These are phyloP conservation scores for Sipha flava DNA, from an alignment of 1,140 invertebrate species.

Conservation along the genomic window DNA sequence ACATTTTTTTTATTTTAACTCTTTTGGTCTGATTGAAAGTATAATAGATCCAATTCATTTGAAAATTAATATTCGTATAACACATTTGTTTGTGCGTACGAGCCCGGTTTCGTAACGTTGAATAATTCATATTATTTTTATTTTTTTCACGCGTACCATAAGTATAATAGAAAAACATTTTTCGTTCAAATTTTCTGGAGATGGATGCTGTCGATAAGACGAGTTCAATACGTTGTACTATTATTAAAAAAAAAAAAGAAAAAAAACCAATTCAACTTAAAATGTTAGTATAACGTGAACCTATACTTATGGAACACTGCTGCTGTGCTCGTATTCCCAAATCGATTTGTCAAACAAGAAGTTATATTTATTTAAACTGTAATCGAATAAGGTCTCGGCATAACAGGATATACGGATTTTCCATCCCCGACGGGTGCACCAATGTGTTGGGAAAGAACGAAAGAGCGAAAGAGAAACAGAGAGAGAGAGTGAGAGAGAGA, in stretches of 20 bases:
- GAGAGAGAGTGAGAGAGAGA: too few relatives aligned
- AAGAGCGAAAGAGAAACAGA: too few relatives aligned
- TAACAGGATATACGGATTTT: not conserved
- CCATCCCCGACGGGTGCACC: not conserved
- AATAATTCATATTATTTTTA: too few relatives aligned
- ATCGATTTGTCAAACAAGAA: constrained; percentile 25
- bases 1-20: too few relatives aligned
- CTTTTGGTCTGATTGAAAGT: too few relatives aligned
- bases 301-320: not conserved
- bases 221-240: not conserved
- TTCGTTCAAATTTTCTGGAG: not conserved
- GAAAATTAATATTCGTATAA: too few relatives aligned
- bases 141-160: too few relatives aligned
- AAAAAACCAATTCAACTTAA: not conserved
- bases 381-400: not conserved
- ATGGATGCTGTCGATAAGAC: not conserved
- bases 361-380: constrained; percentile 8
- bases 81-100: too few relatives aligned
- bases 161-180: not conserved
- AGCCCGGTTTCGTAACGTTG: too few relatives aligned
- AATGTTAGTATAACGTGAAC: not conserved
- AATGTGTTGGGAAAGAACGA: too few relatives aligned
- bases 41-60: too few relatives aligned
- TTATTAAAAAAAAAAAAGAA: too few relatives aligned
- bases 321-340: not conserved